Evolutionary conservation across 2,113 vertebrate species (phyloP).

Genomic region (Triplophysa rosa): DNA sequence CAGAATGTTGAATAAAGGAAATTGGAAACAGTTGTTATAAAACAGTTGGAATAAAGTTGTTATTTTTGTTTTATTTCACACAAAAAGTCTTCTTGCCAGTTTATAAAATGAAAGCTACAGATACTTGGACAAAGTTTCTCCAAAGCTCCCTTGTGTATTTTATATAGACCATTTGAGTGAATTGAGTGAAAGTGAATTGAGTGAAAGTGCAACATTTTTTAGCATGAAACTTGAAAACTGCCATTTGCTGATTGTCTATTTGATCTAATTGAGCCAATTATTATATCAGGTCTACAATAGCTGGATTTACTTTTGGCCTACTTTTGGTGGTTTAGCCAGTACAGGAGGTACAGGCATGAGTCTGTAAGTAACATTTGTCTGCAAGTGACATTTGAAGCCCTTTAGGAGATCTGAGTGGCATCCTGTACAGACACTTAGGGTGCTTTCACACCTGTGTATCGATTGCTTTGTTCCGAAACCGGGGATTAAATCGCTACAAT

Average conservation of each 20-base stretch:
- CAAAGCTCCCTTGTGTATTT: background rate
- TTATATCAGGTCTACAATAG: background rate
- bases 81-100: too few species aligned
- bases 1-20: too few species aligned
- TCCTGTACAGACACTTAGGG: background rate
- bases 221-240: background rate
- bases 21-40: too few species aligned
- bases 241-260: background rate
- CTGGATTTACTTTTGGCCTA: background rate
- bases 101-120: too few species aligned
- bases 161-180: background rate
- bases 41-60: too few species aligned
- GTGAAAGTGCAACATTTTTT: background rate
- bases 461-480: too few species aligned
- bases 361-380: too few species aligned
- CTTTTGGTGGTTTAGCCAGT: background rate
- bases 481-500: too few species aligned
- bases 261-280: background rate
- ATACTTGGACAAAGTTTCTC: background rate
- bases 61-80: too few species aligned
- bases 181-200: background rate
- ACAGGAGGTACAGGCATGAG: too few species aligned
- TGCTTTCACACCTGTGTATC: too few species aligned
- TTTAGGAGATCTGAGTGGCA: slow-evolving; percentile 17
- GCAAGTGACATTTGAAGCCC: background rate